A percentile compares a stretch with the other conserved stretches of the same genome.
Evolutionary conservation across 30 jellyfish, hydroid and myxozoan species (phyloP).

Genomic region (Aurelia sp.): DNA sequence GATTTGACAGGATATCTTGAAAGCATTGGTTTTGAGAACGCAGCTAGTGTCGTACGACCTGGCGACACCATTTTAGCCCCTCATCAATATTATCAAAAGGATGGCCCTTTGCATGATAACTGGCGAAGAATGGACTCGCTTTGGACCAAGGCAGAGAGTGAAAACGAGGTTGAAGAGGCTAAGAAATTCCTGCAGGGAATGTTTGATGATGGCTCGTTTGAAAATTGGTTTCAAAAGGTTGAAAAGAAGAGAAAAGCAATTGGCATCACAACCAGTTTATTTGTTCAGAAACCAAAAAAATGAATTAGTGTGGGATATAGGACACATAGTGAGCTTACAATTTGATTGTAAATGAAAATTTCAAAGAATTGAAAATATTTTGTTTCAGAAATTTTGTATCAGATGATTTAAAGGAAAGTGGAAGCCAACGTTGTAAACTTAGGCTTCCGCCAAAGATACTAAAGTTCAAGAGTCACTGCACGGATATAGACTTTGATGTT

Average conservation of each 20-base stretch:
- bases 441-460: no score
- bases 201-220: constrained; percentile 12
- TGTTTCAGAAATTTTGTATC: no score
- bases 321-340: no score
- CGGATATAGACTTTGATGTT: no score
- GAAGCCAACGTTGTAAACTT: no score
- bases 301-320: neutral
- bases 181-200: constrained; percentile 3
- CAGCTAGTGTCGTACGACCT: constrained; percentile 32
- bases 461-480: no score
- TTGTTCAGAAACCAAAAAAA: constrained; percentile 17
- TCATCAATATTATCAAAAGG: constrained; percentile 33
- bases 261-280: constrained; percentile 19
- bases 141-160: constrained; percentile 40
- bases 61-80: neutral
- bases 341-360: no score
- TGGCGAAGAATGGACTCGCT: constrained; percentile 62
- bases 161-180: constrained; percentile 5
- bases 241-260: constrained; percentile 13
- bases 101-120: constrained; percentile 37
- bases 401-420: no score
- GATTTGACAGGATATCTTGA: constrained; percentile 7
- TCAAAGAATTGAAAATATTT: no score
- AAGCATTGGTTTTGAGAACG: constrained; percentile 17
- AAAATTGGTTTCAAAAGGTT: constrained; percentile 12